Evolutionary conservation across 2,888 invertebrate genomes (phyloP).

Genomic region (Cryptus armator): DNA sequence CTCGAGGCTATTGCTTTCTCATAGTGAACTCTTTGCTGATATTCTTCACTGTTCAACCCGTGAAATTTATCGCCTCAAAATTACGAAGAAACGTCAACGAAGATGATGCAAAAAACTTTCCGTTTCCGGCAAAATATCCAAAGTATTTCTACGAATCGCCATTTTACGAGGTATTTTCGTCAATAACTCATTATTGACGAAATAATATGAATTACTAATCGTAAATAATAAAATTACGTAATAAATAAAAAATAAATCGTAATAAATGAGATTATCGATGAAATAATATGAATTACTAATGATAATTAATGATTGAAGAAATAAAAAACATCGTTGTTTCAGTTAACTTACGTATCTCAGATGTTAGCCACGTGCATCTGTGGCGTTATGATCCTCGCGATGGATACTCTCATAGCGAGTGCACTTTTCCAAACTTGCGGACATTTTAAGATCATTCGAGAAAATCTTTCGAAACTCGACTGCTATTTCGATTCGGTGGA

Average conservation of each 20-base stretch:
- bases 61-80: constrained; percentile 48
- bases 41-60: constrained; percentile 74
- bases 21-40: constrained; percentile 75
- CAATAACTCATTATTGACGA: background rate
- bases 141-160: constrained; percentile 74
- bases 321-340: constrained; percentile 21
- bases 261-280: background rate
- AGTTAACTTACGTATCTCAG: constrained; percentile 76
- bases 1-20: constrained; percentile 74
- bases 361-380: constrained; percentile 75
- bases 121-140: constrained; percentile 77
- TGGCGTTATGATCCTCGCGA: constrained; percentile 75
- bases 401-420: constrained; percentile 77
- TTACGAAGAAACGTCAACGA: constrained; percentile 10
- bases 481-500: constrained; percentile 46
- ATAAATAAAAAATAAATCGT: background rate
- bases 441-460: constrained; percentile 74
- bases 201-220: background rate
- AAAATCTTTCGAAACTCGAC: constrained; percentile 68
- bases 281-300: background rate
- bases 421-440: constrained; percentile 78
- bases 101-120: constrained; percentile 70
- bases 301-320: constrained; percentile 34
- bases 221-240: constrained; percentile 20
- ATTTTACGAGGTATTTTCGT: constrained; percentile 73